Base-by-base conservation (phyloP, 2,113 vertebrate genomes). In the Lates calcarifer region DNA sequence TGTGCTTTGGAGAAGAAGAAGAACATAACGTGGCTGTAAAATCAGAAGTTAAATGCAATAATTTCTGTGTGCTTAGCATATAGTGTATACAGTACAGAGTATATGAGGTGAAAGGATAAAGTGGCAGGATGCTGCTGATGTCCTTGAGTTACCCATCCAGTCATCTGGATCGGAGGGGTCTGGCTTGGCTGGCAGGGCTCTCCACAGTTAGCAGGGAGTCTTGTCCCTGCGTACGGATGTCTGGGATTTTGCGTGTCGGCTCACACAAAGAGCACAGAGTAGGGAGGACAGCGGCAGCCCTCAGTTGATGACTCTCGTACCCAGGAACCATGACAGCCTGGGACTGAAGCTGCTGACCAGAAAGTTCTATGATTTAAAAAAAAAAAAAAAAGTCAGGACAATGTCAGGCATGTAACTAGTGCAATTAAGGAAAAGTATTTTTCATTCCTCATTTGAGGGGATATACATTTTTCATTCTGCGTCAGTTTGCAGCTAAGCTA, bases 251-350 rank as follows among this genome's bases (percentile, higher is more conserved):
- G 8, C 22, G 28, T 49, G 53, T 66, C 2, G 0, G 20, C 81
- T 95, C 92, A 96, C 74, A 96, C 92, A 0, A 97, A 97, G 58
- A 97, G 93, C 80, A 97, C 86, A 3, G 96, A 96, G 9, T 91
- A 91, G 0, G 81, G 83, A 37, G 96, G 91, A 86, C 96, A 97
- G 10, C 53, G 89, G 80, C 96, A 97, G 41, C 86, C 83, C 35
- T 95, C 90, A 15, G 91, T 90, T 18, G 93, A 94, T 3, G 91
- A 89, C 77, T 96, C 95, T 51, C 92, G 94, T 37, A 95, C 90
- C 97, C 97, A 97, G 0, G 95, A 95, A 11, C 96, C 97, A 5
- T 96, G 96, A 85, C 97, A 97, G 1, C 96, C 95, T 0, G 89
- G 82, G 24, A 94, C 76, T 0, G 95, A 95, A 9, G 95, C 90